Base-by-base conservation (phyloP, 2,888 invertebrate genomes). In the Schizotus pectinicornis region DNA sequence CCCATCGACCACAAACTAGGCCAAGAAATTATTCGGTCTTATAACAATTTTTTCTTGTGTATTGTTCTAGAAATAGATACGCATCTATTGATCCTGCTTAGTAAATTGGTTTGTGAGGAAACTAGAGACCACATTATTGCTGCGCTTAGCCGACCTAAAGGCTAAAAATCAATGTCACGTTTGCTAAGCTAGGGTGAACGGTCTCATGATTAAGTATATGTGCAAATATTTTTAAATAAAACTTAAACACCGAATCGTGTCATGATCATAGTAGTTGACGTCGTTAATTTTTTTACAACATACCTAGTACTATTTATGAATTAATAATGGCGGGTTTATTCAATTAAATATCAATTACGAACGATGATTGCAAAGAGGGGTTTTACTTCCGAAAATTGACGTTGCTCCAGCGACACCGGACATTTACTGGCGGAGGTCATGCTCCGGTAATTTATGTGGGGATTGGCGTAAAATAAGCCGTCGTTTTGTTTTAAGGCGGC, bases 81-180 rank as follows among this genome's bases (percentile, higher is more conserved):
- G 37, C 42, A 55, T 55, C 35, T 48, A 55, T 55, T 55, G 55
- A 55, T 55, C 47, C 47, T 55, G 35, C 48, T 48, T 41, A 31
- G 48, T 34, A 48, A 47, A 47, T 55, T 41, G 48, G 54, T 55
- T 55, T 55, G 32, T 48, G 42, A 47, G 35, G 46, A 33, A 11
- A 48, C 38, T 48, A 35, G 58, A 57, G 55, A 47, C 59, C 57
- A 22, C 22, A 22, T 22, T 22, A 22, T 22, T 22, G 5, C 22
- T 22, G 22, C 22, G 22, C 62, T 62, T 61, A 55, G 58, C 57
- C 67, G 67, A 71, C 69, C 67, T 69, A 62, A 60, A 22, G 5
- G 46, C 54, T 54, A 61, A 67, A 69, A 73, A 73, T 73, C 73
- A 68, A 72, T 72, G 67, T 59, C 61, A 65, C 67, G 69, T 68